Evolutionary conservation across 2,797 vertebrate genomes (phyloP).

Genomic region (Phaenicophaeus curvirostris): DNA sequence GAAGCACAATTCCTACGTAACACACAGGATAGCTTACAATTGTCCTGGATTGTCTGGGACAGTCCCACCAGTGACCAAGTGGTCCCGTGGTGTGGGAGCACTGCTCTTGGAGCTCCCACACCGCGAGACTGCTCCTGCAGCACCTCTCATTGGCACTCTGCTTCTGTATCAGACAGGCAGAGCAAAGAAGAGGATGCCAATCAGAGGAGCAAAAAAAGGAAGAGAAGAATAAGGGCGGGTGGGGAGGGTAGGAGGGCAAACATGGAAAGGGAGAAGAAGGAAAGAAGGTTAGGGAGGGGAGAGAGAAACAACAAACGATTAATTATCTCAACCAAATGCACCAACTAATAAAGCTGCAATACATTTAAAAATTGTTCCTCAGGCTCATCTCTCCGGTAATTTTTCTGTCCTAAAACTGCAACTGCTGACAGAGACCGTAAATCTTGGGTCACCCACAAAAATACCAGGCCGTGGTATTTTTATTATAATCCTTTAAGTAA

Average conservation of each 20-base stretch:
- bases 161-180: conserved; percentile 9
- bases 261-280: background rate
- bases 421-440: background rate
- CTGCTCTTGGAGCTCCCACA: conserved; percentile 31
- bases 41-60: conserved; percentile 55
- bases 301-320: conserved; percentile 56
- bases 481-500: too few species aligned
- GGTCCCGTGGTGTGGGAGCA: conserved; percentile 18
- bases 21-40: conserved; percentile 59
- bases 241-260: background rate
- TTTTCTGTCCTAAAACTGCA: background rate
- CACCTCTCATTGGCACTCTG: background rate
- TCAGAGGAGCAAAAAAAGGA: background rate
- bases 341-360: background rate
- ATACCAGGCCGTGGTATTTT: background rate
- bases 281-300: conserved; percentile 44
- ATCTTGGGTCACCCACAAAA: background rate
- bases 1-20: background rate
- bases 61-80: conserved; percentile 31
- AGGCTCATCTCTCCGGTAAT: background rate
- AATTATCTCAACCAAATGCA: background rate
- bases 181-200: conserved; percentile 12
- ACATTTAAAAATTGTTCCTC: background rate
- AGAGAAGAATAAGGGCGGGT: background rate
- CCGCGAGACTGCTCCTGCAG: conserved; percentile 1